These are phyloP conservation scores for Nomada fabriciana DNA, from an alignment of 2,888 invertebrate genomes.

Conservation along the genomic window DNA sequence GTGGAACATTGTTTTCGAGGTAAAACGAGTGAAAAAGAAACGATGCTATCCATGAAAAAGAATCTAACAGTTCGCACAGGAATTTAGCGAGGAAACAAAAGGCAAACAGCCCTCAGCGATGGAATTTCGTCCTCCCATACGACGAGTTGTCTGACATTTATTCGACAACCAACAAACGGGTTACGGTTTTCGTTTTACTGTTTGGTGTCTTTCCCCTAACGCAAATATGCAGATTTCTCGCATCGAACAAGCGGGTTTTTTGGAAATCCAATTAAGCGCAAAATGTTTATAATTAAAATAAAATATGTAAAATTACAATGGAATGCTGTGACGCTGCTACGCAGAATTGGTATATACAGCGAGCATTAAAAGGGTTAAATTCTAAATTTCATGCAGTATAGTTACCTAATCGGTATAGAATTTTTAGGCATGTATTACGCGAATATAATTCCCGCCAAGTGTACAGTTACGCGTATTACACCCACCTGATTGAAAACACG, in stretches of 20 bases:
- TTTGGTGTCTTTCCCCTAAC: neutral
- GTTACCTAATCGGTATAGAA: too few relatives aligned
- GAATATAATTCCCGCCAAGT: slow-evolving; percentile 47
- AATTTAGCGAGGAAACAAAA: slow-evolving; percentile 13
- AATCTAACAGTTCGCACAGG: slow-evolving; percentile 26
- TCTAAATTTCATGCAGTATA: too few relatives aligned
- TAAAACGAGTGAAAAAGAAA: slow-evolving; percentile 17
- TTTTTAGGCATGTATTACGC: neutral
- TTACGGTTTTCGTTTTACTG: neutral
- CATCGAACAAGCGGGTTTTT: neutral
- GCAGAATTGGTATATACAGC: too few relatives aligned
- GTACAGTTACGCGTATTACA: slow-evolving; percentile 1
- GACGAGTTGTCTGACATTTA: neutral
- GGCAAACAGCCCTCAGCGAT: slow-evolving; percentile 32
- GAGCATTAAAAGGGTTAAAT: too few relatives aligned
- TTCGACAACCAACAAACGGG: neutral
- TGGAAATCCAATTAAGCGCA: too few relatives aligned
- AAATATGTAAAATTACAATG: too few relatives aligned
- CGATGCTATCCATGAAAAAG: slow-evolving; percentile 13
- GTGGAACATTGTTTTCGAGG: neutral
- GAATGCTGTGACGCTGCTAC: too few relatives aligned
- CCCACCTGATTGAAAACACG: slow-evolving; percentile 34
- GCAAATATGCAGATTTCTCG: neutral
- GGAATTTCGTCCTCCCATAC: slow-evolving; percentile 2
- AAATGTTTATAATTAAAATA: too few relatives aligned